Conservation (phyloP, 2,888 invertebrate genomes). For the Troides oblongomaculatus region DNA sequence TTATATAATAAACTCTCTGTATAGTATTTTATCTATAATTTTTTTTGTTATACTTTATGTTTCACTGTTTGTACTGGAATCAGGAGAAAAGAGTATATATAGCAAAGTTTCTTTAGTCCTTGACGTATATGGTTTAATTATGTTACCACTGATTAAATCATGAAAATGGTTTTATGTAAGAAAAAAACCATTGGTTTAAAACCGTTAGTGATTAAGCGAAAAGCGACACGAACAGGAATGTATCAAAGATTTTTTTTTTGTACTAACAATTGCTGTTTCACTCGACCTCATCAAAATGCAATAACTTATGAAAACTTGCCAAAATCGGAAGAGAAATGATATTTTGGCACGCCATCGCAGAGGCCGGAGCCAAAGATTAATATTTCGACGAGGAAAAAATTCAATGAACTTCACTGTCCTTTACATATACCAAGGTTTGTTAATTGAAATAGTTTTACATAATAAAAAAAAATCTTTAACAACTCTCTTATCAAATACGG, state of each 20-base stretch:
- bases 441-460: neutral
- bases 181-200: neutral
- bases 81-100: too few species aligned
- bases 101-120: too few species aligned
- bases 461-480: neutral
- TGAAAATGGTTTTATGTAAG: too few species aligned
- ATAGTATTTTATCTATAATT: too few species aligned
- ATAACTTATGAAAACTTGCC: constrained; percentile 21
- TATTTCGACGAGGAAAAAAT: constrained; percentile 9
- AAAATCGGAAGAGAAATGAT: constrained; percentile 13
- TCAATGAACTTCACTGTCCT: neutral
- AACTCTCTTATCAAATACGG: neutral
- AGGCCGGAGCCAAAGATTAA: constrained; percentile 13
- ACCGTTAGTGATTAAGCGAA: neutral
- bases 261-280: neutral
- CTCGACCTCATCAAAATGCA: constrained; percentile 17
- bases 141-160: too few species aligned
- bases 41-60: too few species aligned
- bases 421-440: neutral
- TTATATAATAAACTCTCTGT: too few species aligned
- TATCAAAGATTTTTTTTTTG: constrained; percentile 2
- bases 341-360: constrained; percentile 14
- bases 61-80: too few species aligned
- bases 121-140: too few species aligned
- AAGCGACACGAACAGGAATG: neutral